phyloP scores from a whole-genome alignment of 2,113 vertebrate genomes.

The Circaetus cinerascens region DNA sequence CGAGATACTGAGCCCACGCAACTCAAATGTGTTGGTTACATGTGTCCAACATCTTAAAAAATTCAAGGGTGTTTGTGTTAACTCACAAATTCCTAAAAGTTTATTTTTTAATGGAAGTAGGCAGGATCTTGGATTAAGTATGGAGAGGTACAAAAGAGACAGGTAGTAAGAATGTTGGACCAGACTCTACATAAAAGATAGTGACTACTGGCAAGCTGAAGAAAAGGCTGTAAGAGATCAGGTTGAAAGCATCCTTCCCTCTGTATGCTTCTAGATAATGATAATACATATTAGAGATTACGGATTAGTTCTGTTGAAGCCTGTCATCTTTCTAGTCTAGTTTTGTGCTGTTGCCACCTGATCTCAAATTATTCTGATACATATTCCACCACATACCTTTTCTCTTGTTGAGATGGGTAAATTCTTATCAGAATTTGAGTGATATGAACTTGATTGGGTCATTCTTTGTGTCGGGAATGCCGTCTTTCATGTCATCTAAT shows the following conservation, averaged over 20 bases:
- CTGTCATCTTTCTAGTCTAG: not conserved
- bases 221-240: not conserved
- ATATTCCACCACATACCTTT: not conserved
- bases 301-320: not conserved
- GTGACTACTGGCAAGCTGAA: not conserved
- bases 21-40: not conserved
- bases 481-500: not conserved
- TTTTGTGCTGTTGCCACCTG: not conserved
- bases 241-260: not conserved
- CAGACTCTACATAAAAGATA: not conserved
- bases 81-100: not conserved
- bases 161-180: not conserved
- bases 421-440: not conserved
- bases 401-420: not conserved
- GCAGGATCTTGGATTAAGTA: not conserved
- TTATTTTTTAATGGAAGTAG: not conserved
- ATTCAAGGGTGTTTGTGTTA: not conserved
- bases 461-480: not conserved
- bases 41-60: not conserved
- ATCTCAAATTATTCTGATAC: not conserved
- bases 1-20: not conserved
- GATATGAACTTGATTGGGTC: not conserved
- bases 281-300: not conserved
- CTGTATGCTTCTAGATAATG: not conserved
- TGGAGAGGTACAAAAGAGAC: not conserved